Percentiles rank a stretch among this genome's conserved stretches.
Evolutionary conservation across 2,888 invertebrate genomes (phyloP).

Genomic region (Drosophila histrio): DNA sequence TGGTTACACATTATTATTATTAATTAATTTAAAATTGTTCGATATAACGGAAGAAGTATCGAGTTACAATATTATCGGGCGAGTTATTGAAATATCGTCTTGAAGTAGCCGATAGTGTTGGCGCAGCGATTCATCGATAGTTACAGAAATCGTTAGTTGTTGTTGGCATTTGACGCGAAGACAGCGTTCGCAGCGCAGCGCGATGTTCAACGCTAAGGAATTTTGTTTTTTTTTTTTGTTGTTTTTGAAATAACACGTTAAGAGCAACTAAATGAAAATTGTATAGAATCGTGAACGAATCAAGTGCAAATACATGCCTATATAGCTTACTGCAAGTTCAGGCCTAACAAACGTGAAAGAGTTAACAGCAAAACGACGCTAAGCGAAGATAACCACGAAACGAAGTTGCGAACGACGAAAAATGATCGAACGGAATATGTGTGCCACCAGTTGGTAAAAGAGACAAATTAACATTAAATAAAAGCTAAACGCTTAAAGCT

Average conservation of each 20-base stretch:
- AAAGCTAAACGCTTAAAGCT: constrained; percentile 30
- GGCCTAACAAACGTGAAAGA: constrained; percentile 28
- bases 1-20: too few species aligned
- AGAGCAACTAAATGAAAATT: constrained; percentile 34
- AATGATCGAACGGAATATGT: constrained; percentile 57
- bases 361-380: constrained; percentile 48
- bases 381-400: constrained; percentile 57
- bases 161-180: constrained; percentile 53
- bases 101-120: background rate
- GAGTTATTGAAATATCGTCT: background rate
- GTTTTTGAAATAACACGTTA: constrained; percentile 60
- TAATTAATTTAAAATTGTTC: background rate
- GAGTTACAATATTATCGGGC: background rate
- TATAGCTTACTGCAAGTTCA: constrained; percentile 23
- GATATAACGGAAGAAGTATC: background rate
- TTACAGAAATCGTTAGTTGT: constrained; percentile 29
- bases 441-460: constrained; percentile 47
- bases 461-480: constrained; percentile 42
- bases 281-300: constrained; percentile 35
- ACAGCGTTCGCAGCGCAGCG: constrained; percentile 50
- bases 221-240: constrained; percentile 43
- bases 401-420: constrained; percentile 48
- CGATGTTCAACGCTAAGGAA: constrained; percentile 47
- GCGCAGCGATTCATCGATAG: constrained; percentile 17
- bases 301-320: constrained; percentile 37